Evolutionary conservation across 2,888 invertebrate genomes (phyloP).

Genomic region (Frankliniella fusca): DNA sequence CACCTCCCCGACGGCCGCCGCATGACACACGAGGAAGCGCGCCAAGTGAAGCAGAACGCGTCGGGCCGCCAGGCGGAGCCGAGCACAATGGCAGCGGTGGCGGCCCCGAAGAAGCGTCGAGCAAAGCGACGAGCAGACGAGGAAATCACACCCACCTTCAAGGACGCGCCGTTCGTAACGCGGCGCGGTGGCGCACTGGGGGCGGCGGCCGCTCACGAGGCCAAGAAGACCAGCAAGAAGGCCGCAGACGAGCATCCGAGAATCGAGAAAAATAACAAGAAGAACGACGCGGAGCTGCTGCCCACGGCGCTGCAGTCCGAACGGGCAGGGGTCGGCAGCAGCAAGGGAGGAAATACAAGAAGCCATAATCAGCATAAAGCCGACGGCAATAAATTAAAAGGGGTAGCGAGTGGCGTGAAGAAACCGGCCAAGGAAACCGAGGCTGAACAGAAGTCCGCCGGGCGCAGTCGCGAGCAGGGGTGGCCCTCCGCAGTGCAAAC

Average conservation of each 20-base stretch:
- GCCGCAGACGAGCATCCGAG: background rate
- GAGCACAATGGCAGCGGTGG: too few species aligned
- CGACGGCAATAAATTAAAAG: too few species aligned
- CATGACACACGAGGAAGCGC: conserved; percentile 16
- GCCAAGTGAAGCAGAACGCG: conserved; percentile 12
- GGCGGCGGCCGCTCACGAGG: background rate
- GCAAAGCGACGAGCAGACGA: background rate
- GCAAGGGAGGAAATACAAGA: background rate
- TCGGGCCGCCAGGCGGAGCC: too few species aligned
- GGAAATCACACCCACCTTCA: background rate
- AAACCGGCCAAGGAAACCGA: background rate
- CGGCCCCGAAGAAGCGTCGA: background rate
- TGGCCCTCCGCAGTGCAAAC: too few species aligned
- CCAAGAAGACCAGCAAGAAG: background rate
- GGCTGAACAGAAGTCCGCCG: background rate
- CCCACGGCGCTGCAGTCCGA: background rate
- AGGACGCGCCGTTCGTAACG: conserved; percentile 18
- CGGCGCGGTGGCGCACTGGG: background rate
- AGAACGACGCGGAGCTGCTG: background rate
- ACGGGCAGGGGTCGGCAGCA: background rate
- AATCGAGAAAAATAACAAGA: background rate
- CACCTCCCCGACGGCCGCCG: background rate
- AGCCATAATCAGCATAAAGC: background rate
- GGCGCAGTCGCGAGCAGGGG: too few species aligned
- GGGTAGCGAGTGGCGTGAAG: background rate